A percentile compares a stretch with the other conserved stretches of the same genome.
These are phyloP conservation scores for Denticeps clupeoides DNA, from an alignment of 2,797 vertebrate genomes.

Conservation along the genomic window DNA sequence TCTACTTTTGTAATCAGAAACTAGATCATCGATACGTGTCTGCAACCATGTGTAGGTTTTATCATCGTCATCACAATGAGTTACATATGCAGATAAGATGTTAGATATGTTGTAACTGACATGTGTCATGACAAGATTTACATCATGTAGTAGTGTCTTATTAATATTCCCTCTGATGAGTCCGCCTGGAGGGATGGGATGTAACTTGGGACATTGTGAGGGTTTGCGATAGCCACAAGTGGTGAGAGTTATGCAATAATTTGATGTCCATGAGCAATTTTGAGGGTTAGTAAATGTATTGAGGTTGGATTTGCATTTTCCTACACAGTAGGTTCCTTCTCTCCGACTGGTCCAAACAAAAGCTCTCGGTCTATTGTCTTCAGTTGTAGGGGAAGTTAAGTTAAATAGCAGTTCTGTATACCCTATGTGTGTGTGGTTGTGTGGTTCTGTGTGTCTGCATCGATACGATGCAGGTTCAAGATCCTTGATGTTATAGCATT, in stretches of 20 bases:
- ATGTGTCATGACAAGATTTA: conserved; percentile 1
- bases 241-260: background rate
- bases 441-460: background rate
- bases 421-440: background rate
- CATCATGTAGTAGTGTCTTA: conserved; percentile 12
- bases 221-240: conserved; percentile 4
- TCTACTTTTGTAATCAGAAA: conserved; percentile 5
- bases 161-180: conserved; percentile 4
- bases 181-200: background rate
- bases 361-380: background rate
- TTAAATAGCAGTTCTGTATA: background rate
- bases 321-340: background rate
- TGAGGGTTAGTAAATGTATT: background rate
- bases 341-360: background rate
- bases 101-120: conserved; percentile 5
- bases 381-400: background rate
- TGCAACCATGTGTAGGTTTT: background rate
- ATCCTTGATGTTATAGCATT: background rate
- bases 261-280: background rate
- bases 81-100: background rate
- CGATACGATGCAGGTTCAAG: background rate
- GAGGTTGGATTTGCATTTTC: background rate
- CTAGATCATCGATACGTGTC: background rate
- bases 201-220: conserved; percentile 1
- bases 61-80: background rate